Evolutionary conservation across 23 tunicate species (phyloP), one percentile per base, ranked within the genome.

Genomic region (Oikopleura albicans): DNA sequence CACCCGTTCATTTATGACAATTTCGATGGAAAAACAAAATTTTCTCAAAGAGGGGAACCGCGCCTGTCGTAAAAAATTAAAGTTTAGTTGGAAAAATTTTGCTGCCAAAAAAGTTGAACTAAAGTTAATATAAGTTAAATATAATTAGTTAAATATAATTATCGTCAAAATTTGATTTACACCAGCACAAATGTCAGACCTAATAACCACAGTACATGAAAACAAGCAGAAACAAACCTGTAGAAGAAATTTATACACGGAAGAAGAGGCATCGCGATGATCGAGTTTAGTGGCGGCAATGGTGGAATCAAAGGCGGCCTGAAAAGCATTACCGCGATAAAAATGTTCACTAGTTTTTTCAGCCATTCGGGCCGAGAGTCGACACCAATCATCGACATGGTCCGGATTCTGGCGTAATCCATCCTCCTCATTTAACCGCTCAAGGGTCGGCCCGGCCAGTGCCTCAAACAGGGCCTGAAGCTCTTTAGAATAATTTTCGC

Each of bases 331-430:
- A 86, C 91, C 97, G 41, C 85, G 31, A 39, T 88, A 75, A 84
- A 95, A 95, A 12, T 84, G 75, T 29, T 71, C 79, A 34, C 37
- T 22, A 22, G 79, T 71, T 71, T 71, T 71, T 31, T 71, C 79
- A 4, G 79, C 79, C 79, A 71, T 71, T 16, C 79, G 33, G 35
- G 85, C 40, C 40, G 97, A 88, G 31, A 95, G 84, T 39, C 99
- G 66, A 76, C 91, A 95, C 40, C 91, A 76, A 83, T 95, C 99
- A 41, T 95, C 99, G 66, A 95, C 97, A 1, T 91, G 91, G 84
- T 95, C 99, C 33, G 99, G 99, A 57, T 95, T 75, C 40, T 90
- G 85, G 59, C 85, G 41, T 0, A 95, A 63, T 33, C 99, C 99
- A 35, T 85, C 56, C 56, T 84, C 76, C 37, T 91, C 90, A 40